Conservation (phyloP, 2,113 vertebrate genomes). For the Gavia stellata region DNA sequence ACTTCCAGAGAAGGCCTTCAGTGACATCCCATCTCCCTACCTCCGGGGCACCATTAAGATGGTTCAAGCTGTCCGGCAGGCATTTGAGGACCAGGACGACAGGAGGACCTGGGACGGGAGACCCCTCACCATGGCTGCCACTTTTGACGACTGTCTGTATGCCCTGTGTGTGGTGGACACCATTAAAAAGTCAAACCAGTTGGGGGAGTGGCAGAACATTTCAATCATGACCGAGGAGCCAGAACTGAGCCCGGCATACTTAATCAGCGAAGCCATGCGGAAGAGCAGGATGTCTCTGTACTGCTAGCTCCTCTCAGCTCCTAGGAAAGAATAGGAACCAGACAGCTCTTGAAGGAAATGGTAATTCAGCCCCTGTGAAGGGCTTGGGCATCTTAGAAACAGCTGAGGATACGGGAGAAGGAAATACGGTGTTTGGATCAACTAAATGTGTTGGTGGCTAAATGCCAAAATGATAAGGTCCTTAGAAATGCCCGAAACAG, state of each 20-base stretch:
- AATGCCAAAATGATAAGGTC: not conserved
- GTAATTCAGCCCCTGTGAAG: not conserved
- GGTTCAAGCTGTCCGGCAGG: slow-evolving; percentile 94
- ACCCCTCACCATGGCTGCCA: slow-evolving; percentile 96
- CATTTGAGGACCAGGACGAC: slow-evolving; percentile 96
- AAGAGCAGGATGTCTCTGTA: slow-evolving; percentile 95
- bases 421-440: not conserved
- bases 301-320: slow-evolving; percentile 77
- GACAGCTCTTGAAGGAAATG: slow-evolving; percentile 18
- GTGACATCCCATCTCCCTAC: slow-evolving; percentile 92
- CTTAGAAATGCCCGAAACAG: not conserved
- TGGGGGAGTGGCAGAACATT: slow-evolving; percentile 98
- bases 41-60: slow-evolving; percentile 94
- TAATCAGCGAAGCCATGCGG: slow-evolving; percentile 98
- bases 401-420: not conserved
- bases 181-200: slow-evolving; percentile 94
- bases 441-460: not conserved
- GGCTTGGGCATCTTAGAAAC: not conserved
- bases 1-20: slow-evolving; percentile 93
- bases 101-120: slow-evolving; percentile 93
- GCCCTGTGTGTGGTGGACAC: slow-evolving; percentile 96
- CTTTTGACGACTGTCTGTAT: slow-evolving; percentile 97
- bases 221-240: slow-evolving; percentile 96
- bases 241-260: slow-evolving; percentile 90
- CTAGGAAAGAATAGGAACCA: not conserved